Percentiles rank a stretch among this genome's conserved stretches.
Evolutionary conservation across 1,140 invertebrate genomes (phyloP).

Genomic region (Cydia fagiglandana): DNA sequence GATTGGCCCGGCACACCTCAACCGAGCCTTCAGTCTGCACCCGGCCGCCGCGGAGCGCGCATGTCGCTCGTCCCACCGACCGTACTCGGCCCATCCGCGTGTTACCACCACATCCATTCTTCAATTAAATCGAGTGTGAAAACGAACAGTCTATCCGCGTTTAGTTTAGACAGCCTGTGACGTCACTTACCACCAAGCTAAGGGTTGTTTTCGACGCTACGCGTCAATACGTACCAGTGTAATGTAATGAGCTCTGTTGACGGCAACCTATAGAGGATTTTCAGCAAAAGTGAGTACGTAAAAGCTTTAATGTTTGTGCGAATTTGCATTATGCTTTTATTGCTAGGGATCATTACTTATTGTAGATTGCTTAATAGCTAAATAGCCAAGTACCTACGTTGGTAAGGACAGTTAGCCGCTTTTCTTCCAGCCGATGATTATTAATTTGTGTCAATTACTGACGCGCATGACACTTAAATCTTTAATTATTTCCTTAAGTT

Average conservation of each 20-base stretch:
- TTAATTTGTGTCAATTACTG: background rate
- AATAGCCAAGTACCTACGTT: background rate
- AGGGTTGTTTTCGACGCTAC: slow-evolving; percentile 35
- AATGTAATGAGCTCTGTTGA: slow-evolving; percentile 41
- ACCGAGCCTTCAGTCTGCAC: slow-evolving; percentile 57
- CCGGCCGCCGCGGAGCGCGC: slow-evolving; percentile 38
- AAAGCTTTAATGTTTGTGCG: slow-evolving; percentile 37
- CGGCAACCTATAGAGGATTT: slow-evolving; percentile 44
- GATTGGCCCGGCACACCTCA: slow-evolving; percentile 63
- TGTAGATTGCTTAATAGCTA: background rate
- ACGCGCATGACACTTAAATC: background rate
- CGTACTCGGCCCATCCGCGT: slow-evolving; percentile 46
- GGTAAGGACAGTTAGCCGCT: background rate
- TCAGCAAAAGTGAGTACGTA: slow-evolving; percentile 57
- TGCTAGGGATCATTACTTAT: background rate
- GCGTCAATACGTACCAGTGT: slow-evolving; percentile 43
- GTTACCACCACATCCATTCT: slow-evolving; percentile 52
- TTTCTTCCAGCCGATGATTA: background rate
- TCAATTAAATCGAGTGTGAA: slow-evolving; percentile 67
- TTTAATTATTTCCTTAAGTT: background rate
- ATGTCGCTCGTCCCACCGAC: slow-evolving; percentile 38
- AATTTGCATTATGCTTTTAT: slow-evolving; percentile 37
- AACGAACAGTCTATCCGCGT: slow-evolving; percentile 46
- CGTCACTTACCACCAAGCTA: slow-evolving; percentile 36
- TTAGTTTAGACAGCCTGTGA: slow-evolving; percentile 45